These are phyloP conservation scores for Alcis repandata DNA, from an alignment of 2,888 invertebrate genomes.

Conservation along the genomic window DNA sequence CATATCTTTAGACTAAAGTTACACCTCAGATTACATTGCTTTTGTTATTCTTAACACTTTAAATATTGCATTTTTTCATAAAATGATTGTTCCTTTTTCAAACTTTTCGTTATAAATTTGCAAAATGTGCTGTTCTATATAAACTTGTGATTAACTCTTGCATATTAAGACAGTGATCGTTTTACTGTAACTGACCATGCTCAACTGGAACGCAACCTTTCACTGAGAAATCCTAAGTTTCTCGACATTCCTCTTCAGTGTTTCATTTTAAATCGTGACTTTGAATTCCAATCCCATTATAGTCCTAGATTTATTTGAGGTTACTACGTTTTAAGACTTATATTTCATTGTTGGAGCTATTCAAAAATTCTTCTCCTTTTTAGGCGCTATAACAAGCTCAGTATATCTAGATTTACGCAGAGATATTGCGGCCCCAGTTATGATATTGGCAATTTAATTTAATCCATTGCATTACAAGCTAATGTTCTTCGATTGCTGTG, in stretches of 20 bases:
- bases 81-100: neutral
- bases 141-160: neutral
- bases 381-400: slow-evolving; percentile 17
- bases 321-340: neutral
- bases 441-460: slow-evolving; percentile 21
- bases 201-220: slow-evolving; percentile 45
- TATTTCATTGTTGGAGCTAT: neutral
- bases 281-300: neutral
- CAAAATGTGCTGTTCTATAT: no score
- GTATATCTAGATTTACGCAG: slow-evolving; percentile 7
- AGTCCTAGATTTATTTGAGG: neutral
- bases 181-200: slow-evolving; percentile 46
- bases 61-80: no score
- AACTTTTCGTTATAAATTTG: neutral
- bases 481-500: neutral
- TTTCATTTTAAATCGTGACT: slow-evolving; percentile 21
- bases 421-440: slow-evolving; percentile 3
- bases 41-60: no score
- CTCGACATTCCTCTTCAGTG: slow-evolving; percentile 19
- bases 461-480: slow-evolving; percentile 5
- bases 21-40: no score
- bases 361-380: neutral
- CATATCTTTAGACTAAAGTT: no score
- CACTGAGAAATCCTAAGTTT: slow-evolving; percentile 42
- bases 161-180: slow-evolving; percentile 28